A percentile compares a stretch with the other conserved stretches of the same genome.
Evolutionary conservation across 2,888 invertebrate species (phyloP).

Genomic region (Papilio protenor): DNA sequence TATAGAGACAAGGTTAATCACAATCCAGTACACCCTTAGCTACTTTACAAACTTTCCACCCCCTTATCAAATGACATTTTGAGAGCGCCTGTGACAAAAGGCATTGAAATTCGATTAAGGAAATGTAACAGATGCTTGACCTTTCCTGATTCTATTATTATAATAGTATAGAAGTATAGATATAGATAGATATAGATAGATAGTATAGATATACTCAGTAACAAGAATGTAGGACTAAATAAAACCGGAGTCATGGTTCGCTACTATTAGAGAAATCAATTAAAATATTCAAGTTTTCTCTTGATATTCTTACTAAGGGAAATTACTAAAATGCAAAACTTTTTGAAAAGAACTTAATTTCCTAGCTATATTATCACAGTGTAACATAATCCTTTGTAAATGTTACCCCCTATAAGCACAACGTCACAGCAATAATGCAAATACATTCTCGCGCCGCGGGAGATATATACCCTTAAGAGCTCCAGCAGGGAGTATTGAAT

Average conservation of each 20-base stretch:
- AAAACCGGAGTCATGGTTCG: too few species aligned
- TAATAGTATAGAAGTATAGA: too few species aligned
- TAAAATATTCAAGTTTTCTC: too few species aligned
- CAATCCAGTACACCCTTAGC: background rate
- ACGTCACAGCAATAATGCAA: slow-evolving; percentile 24
- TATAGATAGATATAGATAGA: too few species aligned
- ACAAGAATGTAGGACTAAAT: too few species aligned
- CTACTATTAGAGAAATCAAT: too few species aligned
- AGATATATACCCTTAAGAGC: slow-evolving; percentile 14
- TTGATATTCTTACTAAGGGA: too few species aligned
- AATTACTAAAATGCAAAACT: too few species aligned
- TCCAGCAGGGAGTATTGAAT: slow-evolving; percentile 30
- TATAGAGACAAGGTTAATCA: background rate
- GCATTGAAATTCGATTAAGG: slow-evolving; percentile 28
- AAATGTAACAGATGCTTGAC: slow-evolving; percentile 35
- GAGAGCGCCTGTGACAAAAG: slow-evolving; percentile 19
- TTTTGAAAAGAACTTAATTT: background rate
- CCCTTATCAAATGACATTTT: slow-evolving; percentile 19
- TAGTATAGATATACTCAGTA: too few species aligned
- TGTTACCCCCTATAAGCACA: background rate
- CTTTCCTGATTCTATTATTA: slow-evolving; percentile 18
- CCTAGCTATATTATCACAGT: background rate
- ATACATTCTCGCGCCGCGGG: slow-evolving; percentile 33
- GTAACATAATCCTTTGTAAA: background rate
- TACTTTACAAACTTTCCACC: background rate